Evolutionary conservation across 2,797 vertebrate species (phyloP), one percentile per base, ranked within the genome.

Genomic region (Xenops minutus): DNA sequence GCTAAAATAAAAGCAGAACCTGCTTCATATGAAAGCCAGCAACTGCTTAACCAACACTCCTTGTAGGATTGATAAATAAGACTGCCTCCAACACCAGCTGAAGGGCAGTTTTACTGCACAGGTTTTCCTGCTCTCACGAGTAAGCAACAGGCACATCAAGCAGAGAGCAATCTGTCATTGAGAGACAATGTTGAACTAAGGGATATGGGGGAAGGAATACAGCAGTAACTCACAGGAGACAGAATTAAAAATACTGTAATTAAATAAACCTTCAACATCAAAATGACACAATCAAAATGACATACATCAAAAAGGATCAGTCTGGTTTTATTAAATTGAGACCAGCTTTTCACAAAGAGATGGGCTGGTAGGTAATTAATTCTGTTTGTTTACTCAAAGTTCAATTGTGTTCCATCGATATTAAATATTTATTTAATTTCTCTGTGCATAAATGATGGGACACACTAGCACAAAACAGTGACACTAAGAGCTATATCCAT

Each of bases 381-480:
- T 74, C 48, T 74, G 15, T 36, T 89, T 71, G 44, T 61, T 91
- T 75, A 62, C 66, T 85, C 37, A 3, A 62, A 89, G 73, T 84
- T 74, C 62, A 59, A 6, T 55, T 90, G n/a, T 46, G 26, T 76
- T 84, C 66, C 32, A 27, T 16, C 2, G 8, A 10, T 34, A 78
- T 81, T 78, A 92, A 93, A 71, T 62, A 88, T 83, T 85, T 75
- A 68, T 92, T 93, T 83, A 67, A 46, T 80, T 91, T 94, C 10
- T 63, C 36, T 49, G 41, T 20, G 32, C 36, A 84, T 66, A 89
- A 89, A 59, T 61, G 27, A 89, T 72, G 52, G 32, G 48, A 12
- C 48, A 32, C 19, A 16, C 32, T 61, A 90, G n/a, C 74, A 67
- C 54, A 72, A 61, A 95, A 58, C 21, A 52, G 49, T 44, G 54